These are phyloP conservation scores for Aradophagus sp. DNA, from an alignment of 1,140 invertebrate species.

Conservation along the genomic window DNA sequence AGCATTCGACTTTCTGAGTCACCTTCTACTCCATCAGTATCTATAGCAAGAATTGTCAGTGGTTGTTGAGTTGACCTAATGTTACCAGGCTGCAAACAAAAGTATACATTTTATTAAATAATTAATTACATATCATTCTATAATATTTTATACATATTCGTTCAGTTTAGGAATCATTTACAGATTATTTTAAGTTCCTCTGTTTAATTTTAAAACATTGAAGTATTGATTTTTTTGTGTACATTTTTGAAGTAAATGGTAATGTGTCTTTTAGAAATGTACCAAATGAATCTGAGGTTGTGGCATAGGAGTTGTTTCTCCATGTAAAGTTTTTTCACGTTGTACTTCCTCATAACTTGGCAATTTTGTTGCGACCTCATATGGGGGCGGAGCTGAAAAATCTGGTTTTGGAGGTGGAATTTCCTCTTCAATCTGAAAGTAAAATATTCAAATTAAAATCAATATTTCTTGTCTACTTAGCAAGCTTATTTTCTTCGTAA, in stretches of 20 bases:
- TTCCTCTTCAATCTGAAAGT: conserved; percentile 70
- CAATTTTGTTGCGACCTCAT: conserved; percentile 86
- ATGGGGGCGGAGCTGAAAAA: conserved; percentile 89
- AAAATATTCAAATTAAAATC: too few relatives aligned
- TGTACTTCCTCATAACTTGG: conserved; percentile 95
- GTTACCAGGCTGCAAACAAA: conserved; percentile 63
- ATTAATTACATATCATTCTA: conserved; percentile 20
- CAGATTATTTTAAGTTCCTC: too few relatives aligned
- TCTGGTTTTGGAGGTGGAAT: conserved; percentile 86
- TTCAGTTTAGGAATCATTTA: too few relatives aligned
- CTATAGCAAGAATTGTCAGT: conserved; percentile 82
- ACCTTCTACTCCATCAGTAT: conserved; percentile 81
- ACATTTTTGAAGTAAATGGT: neutral
- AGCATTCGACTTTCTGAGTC: conserved; percentile 83
- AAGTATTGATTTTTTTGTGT: too few relatives aligned
- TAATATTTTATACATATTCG: too few relatives aligned
- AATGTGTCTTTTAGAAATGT: neutral
- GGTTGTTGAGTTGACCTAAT: conserved; percentile 77
- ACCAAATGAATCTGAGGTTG: conserved; percentile 70
- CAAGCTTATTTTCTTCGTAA: too few relatives aligned
- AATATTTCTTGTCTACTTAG: too few relatives aligned
- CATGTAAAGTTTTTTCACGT: conserved; percentile 86
- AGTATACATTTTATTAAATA: too few relatives aligned
- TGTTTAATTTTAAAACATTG: too few relatives aligned
- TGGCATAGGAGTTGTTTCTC: conserved; percentile 75